These are phyloP conservation scores for Patiria miniata DNA, from an alignment of 35 echinoderm and acorn worm genomes.

Conservation along the genomic window DNA sequence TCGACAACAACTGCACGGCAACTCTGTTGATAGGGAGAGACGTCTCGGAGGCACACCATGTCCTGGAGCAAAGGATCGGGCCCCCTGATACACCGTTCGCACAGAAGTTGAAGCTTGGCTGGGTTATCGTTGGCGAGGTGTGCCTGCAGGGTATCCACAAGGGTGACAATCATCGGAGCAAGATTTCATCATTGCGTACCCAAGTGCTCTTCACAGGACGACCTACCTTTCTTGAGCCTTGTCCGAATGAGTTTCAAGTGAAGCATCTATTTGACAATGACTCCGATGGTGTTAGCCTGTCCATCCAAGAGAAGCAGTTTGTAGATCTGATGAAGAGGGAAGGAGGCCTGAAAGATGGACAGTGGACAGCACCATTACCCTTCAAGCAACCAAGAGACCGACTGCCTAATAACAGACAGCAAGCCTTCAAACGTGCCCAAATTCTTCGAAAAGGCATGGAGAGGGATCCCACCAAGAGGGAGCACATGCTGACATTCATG, in stretches of 20 bases:
- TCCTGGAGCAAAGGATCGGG: too few species aligned
- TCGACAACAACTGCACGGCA: slow-evolving; percentile 31
- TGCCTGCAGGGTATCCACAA: too few species aligned
- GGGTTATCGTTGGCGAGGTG: too few species aligned
- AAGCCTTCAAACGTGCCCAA: slow-evolving; percentile 41
- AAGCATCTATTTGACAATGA: slow-evolving; percentile 26
- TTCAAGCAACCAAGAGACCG: slow-evolving; percentile 24
- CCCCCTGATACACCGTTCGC: too few species aligned
- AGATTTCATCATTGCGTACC: too few species aligned
- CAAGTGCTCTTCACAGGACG: too few species aligned
- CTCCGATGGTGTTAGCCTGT: slow-evolving; percentile 25
- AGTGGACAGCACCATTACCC: slow-evolving; percentile 38
- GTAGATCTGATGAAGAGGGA: slow-evolving; percentile 16
- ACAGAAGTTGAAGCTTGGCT: too few species aligned
- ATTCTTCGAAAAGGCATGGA: slow-evolving; percentile 26
- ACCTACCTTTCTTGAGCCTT: too few species aligned
- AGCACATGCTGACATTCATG: slow-evolving; percentile 15
- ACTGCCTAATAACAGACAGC: slow-evolving; percentile 24
- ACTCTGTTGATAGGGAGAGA: slow-evolving; percentile 50
- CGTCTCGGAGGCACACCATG: neutral
- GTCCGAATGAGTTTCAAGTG: slow-evolving; percentile 20
- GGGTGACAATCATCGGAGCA: too few species aligned
- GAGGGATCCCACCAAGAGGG: neutral
- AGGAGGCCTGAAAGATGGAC: slow-evolving; percentile 29
- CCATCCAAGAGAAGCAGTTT: slow-evolving; percentile 47